Evolutionary conservation across 1,140 invertebrate species (phyloP), one percentile per base, ranked within the genome.

Genomic region (Caenorhabditis latens): DNA sequence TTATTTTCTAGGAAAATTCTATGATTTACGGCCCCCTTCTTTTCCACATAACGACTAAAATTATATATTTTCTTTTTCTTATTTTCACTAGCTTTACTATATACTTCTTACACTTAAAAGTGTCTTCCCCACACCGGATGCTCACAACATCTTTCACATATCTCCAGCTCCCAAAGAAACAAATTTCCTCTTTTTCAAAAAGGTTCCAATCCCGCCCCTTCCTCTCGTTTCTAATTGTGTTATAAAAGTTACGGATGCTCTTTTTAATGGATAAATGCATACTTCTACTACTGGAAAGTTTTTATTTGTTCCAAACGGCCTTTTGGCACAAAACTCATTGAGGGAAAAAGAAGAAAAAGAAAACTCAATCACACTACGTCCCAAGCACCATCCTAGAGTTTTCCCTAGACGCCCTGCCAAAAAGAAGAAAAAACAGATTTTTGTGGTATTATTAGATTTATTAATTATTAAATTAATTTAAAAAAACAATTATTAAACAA

Each of bases 181-280:
- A 50, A 9, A 50, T 50, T 50, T 50, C 14, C 50, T 79, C n/a
- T 43, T 43, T 53, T 24, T n/a, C 13, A 46, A 11, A 19, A 79
- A 50, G 43, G 71, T 24, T 53, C 24, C 14, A 6, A n/a, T 19
- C 40, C 32, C 43, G 21, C 19, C 71, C 6, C 11, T 40, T 65
- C 24, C 9, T 40, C 9, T 4, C 24, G 19, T 43, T 71, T 46
- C 16, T 42, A 53, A 13, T 79, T 79, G 40, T 79, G 46, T 79
- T 42, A 79, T 43, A 79, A 79, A 79, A 79, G 46, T 79, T 79
- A 79, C 71, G 71, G 71, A 71, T 71, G 11, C 9, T 46, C 13
- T 71, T 46, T 46, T 71, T 71, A 32, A 32, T 1, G 32, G 32
- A 32, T 32, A 32, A 32, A 32, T 32, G 32, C 32, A 32, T 32